Evolutionary conservation across 64 coral and sea anemone genomes (phyloP), one percentile per base, ranked within the genome.

Genomic region (Actinia tenebrosa): DNA sequence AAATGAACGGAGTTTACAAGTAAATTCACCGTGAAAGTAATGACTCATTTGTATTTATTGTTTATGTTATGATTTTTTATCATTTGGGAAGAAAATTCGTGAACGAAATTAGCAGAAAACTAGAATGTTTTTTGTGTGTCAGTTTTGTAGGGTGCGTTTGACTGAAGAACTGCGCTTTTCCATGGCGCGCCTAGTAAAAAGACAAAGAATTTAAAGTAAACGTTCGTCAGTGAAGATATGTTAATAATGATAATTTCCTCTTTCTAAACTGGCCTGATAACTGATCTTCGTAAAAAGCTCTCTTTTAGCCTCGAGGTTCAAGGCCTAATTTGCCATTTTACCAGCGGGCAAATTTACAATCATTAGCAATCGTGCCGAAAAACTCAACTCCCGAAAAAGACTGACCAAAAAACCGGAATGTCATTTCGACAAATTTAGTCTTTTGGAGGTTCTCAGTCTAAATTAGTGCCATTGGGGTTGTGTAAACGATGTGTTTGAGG

Each of bases 181-280:
- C 22, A n/a, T 66, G 63, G 63, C 22, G 22, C 14, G 69, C 25
- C 69, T 75, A 15, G 27, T 42, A 3, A 75, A 55, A 75, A 11
- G 10, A 75, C 69, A 69, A 69, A 69, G 64, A 69, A 69, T n/a
- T 69, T 69, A 20, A 20, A 69, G 22, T 69, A 69, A 69, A 69
- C n/a, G 64, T 20, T 69, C 47, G 47, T 50, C 47, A 25, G 2
- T 75, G 14, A 2, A 75, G 69, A 75, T 75, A 75, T 75, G 69
- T 10, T 81, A 52, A 81, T 81, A 45, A 20, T 81, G 2, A 81
- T 81, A 45, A 81, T 53, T 81, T 81, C 79, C 79, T 25, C 18
- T 50, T 16, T 81, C 79, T 52, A 81, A 81, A 81, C 79, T 81
- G 79, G 79, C 79, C 79, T 81, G 79, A 81, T 81, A 81, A 37